Evolutionary conservation across 2,888 invertebrate genomes (phyloP).

Genomic region (Drosophila mimica): DNA sequence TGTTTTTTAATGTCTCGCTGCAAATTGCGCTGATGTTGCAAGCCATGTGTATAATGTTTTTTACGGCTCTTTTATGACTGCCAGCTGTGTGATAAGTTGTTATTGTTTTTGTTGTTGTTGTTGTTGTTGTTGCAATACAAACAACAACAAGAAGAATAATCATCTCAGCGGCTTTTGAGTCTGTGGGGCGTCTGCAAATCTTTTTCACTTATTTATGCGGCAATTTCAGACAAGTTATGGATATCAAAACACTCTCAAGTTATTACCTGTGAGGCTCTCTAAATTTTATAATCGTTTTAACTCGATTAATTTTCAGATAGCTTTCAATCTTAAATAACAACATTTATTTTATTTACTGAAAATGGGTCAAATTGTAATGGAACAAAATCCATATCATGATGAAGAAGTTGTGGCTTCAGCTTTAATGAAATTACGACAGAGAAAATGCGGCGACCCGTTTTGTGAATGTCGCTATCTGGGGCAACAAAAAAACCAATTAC

Average conservation of each 20-base stretch:
- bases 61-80: constrained; percentile 53
- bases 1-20: constrained; percentile 44
- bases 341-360: neutral
- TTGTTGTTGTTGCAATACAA: constrained; percentile 26
- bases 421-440: neutral
- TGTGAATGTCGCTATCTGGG: neutral
- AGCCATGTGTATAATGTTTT: constrained; percentile 53
- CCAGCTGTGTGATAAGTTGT: constrained; percentile 53
- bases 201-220: constrained; percentile 40
- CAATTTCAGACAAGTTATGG: constrained; percentile 22
- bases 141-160: constrained; percentile 18
- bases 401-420: neutral
- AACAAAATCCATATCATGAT: neutral
- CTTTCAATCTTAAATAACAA: neutral
- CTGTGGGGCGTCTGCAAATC: constrained; percentile 35
- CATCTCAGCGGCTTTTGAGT: constrained; percentile 9
- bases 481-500: neutral
- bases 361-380: neutral
- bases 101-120: constrained; percentile 33
- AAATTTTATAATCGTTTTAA: constrained; percentile 2
- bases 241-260: constrained; percentile 23
- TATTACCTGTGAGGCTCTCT: neutral
- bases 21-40: constrained; percentile 70
- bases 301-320: constrained; percentile 2
- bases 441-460: neutral